Evolutionary conservation across 2,797 vertebrate genomes (phyloP), one percentile per base, ranked within the genome.

Genomic region (Paratrypauchen microcephalus): DNA sequence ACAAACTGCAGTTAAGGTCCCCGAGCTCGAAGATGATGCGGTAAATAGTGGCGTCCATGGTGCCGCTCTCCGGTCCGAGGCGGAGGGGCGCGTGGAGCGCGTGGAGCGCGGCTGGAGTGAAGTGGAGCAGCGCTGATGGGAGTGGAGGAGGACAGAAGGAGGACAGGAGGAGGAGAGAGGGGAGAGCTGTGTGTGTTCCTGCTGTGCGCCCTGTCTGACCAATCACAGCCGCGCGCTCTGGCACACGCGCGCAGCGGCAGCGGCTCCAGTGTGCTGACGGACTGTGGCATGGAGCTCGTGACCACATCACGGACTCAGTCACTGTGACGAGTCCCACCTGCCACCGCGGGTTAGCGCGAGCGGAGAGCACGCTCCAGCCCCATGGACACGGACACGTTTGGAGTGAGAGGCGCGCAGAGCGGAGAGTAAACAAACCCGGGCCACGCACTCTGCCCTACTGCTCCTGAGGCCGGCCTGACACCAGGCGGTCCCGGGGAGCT

Each of bases 1-100:
- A 86, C 69, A 96, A 93, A 92, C 94, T 98, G 90, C 97, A 99
- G 86, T 99, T 98, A 48, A 93, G 91, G 85, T 97, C 95, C 76
- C 93, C 95, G 78, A 97, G 93, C 87, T 96, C 95, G 3, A 96
- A 86, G 55, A 97, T 81, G 65, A 95, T 91, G 70, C 94, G 92
- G 50, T 94, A 93, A 50, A 95, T 86, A 4, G 90, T 88, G 50
- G 91, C 90, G 57, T 95, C 94, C 94, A 95, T 95, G 36, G 62
- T 73, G 65, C 63, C 7, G 62, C 65, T 64, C 21, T 63, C 69
- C 69, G 70, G 74, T 84, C 75, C 58, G 68, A 62, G 59, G 50
- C 30, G 66, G 71, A n/a, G n/a, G n/a, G n/a, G n/a, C n/a, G n/a
- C n/a, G n/a, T n/a, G 71, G 76, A 23, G 74, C 23, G 73, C 75